Evolutionary conservation across 2,113 vertebrate genomes (phyloP).

Genomic region (Tenebrosternarchus preto): DNA sequence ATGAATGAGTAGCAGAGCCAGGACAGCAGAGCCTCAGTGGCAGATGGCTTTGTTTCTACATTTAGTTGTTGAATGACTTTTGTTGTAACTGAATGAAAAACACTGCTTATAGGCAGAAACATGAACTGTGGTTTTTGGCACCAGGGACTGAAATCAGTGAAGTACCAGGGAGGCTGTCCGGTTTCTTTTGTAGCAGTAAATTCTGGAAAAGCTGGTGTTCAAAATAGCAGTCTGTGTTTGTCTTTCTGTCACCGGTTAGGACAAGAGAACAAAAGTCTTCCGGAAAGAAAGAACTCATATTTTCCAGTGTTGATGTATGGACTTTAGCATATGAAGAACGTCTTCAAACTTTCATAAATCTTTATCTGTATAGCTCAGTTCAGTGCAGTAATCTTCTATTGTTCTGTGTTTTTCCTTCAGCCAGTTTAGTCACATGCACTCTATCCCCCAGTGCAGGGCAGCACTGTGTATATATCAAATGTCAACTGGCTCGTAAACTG

Average conservation of each 20-base stretch:
- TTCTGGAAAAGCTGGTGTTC: not conserved
- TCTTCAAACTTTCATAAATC: not conserved
- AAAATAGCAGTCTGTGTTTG: conserved; percentile 55
- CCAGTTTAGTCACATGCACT: not conserved
- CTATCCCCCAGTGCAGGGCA: not conserved
- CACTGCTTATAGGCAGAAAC: conserved; percentile 7
- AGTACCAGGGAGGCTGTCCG: conserved; percentile 42
- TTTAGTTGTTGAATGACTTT: conserved; percentile 32
- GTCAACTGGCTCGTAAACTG: conserved; percentile 18
- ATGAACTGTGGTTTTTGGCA: conserved; percentile 44
- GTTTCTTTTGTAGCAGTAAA: conserved; percentile 7
- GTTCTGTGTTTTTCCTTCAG: not conserved
- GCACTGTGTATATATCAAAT: not conserved
- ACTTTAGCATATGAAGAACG: conserved; percentile 46
- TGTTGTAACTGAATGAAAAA: conserved; percentile 28
- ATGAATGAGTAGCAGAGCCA: conserved; percentile 28
- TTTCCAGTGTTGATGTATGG: conserved; percentile 41
- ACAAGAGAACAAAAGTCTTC: conserved; percentile 52
- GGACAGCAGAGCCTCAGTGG: conserved; percentile 42
- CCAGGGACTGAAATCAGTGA: conserved; percentile 52
- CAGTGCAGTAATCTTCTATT: not conserved
- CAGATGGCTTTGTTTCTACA: conserved; percentile 54
- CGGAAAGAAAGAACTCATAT: conserved; percentile 18
- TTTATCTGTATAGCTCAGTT: not conserved
- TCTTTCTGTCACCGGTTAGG: conserved; percentile 59